These are phyloP conservation scores for Amniataba percoides DNA, from an alignment of 2,797 vertebrate genomes.

Conservation along the genomic window DNA sequence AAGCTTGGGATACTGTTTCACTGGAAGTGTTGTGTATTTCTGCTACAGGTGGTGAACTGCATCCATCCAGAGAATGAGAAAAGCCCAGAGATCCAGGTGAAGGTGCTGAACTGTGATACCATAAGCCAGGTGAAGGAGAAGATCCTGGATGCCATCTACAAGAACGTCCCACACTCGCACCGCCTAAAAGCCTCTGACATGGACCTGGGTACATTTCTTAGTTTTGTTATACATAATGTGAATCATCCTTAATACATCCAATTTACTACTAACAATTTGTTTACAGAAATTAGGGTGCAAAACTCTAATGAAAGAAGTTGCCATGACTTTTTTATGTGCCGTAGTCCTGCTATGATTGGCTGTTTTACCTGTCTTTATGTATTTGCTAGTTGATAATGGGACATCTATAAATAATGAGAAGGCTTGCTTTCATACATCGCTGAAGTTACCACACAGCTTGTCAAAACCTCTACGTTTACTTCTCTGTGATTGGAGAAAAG, in stretches of 20 bases:
- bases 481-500: slow-evolving; percentile 22
- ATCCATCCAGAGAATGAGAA: slow-evolving; percentile 96
- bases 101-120: slow-evolving; percentile 97
- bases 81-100: slow-evolving; percentile 95
- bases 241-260: background rate
- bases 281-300: background rate
- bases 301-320: background rate
- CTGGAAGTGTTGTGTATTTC: slow-evolving; percentile 19
- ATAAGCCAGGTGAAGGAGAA: slow-evolving; percentile 99
- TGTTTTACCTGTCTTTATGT: background rate
- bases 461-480: slow-evolving; percentile 26
- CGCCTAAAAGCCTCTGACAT: slow-evolving; percentile 96
- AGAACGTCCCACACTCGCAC: slow-evolving; percentile 96
- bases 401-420: slow-evolving; percentile 10
- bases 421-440: background rate
- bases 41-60: slow-evolving; percentile 92
- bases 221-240: too few species aligned
- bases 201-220: slow-evolving; percentile 91
- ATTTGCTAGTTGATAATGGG: background rate
- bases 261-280: background rate
- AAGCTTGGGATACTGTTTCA: background rate
- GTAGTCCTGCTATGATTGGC: background rate
- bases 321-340: background rate
- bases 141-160: slow-evolving; percentile 98
- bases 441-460: slow-evolving; percentile 6